Conservation (phyloP, 1,140 invertebrate species). For the Pachyrhynchus sulphureomaculatus region DNA sequence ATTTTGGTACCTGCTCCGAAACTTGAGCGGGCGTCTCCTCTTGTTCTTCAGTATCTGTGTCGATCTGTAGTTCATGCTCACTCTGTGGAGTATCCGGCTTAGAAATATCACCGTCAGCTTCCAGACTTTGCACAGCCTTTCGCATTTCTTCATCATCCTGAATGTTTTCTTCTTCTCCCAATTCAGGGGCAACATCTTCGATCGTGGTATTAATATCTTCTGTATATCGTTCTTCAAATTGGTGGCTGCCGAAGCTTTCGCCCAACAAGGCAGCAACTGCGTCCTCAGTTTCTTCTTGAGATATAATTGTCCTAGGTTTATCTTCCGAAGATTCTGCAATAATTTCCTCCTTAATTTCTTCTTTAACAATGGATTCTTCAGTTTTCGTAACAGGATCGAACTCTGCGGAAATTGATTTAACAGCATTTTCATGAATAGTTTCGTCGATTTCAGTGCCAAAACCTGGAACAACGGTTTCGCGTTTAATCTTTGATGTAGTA, state of each 20-base stretch:
- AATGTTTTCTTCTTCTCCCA: conserved; percentile 59
- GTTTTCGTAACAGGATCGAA: conserved; percentile 47
- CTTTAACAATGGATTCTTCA: conserved; percentile 51
- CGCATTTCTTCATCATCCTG: conserved; percentile 77
- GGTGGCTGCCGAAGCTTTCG: conserved; percentile 71
- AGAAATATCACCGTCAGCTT: conserved; percentile 70
- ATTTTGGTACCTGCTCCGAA: conserved; percentile 43
- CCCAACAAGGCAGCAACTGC: conserved; percentile 84
- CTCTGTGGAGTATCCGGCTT: conserved; percentile 84
- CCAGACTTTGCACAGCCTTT: conserved; percentile 74
- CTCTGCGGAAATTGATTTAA: conserved; percentile 69
- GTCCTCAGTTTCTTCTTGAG: conserved; percentile 90
- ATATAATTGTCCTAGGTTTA: conserved; percentile 80
- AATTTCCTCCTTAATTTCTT: conserved; percentile 45
- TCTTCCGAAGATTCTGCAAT: conserved; percentile 55
- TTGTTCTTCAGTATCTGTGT: conserved; percentile 79
- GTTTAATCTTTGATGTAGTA: conserved; percentile 47
- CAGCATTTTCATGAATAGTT: conserved; percentile 75
- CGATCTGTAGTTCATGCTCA: conserved; percentile 81
- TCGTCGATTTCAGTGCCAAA: conserved; percentile 70
- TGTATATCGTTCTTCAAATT: conserved; percentile 56
- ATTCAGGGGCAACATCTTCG: conserved; percentile 46
- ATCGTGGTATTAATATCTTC: conserved; percentile 46
- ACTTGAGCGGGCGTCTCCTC: conserved; percentile 48
- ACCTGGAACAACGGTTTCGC: conserved; percentile 68